phyloP scores from a whole-genome alignment of 2,797 vertebrate genomes.

The Tenualosa ilisha region DNA sequence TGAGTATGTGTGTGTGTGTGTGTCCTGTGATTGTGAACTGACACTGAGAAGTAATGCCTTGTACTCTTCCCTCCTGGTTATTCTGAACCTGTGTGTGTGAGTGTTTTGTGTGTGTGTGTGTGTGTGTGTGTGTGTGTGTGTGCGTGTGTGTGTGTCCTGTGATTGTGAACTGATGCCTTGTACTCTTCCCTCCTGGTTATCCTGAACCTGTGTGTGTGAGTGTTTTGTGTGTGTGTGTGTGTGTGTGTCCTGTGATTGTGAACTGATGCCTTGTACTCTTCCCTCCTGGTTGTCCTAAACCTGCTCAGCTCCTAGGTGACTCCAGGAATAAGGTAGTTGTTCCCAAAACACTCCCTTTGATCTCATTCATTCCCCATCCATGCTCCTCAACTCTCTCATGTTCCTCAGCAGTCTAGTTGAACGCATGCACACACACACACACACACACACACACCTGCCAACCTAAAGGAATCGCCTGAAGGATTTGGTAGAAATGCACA shows the following conservation, averaged over 20 bases:
- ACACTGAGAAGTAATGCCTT: conserved; percentile 51
- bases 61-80: conserved; percentile 77
- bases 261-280: conserved; percentile 23
- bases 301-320: conserved; percentile 98
- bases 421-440: neutral
- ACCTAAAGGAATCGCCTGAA: too few species aligned
- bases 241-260: neutral
- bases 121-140: too few species aligned
- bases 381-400: too few species aligned
- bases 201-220: too few species aligned
- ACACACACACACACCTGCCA: neutral
- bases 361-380: conserved; percentile 61
- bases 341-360: conserved; percentile 43
- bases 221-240: too few species aligned
- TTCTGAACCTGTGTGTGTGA: too few species aligned
- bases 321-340: conserved; percentile 97
- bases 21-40: neutral
- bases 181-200: too few species aligned
- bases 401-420: neutral
- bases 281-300: conserved; percentile 78
- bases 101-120: too few species aligned
- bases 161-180: too few species aligned
- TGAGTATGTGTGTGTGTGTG: neutral
- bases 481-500: too few species aligned
- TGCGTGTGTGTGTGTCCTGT: too few species aligned